Evolutionary conservation across 2,113 vertebrate species (phyloP).

Genomic region (Zosterops hypoxanthus): DNA sequence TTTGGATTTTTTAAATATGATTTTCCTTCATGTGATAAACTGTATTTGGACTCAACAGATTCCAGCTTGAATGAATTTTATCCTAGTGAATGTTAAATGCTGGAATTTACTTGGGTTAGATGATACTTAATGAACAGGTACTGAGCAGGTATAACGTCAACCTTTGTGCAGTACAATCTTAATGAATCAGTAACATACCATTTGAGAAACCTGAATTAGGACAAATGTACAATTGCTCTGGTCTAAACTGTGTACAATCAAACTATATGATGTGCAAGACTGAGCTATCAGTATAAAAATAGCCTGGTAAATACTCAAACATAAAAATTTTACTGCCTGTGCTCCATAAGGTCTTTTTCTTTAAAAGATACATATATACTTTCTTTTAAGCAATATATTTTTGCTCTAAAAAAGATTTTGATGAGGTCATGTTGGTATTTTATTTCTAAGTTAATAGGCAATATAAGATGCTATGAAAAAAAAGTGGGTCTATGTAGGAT

Average conservation of each 20-base stretch:
- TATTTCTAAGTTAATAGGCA: not conserved
- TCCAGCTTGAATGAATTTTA: not conserved
- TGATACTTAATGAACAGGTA: not conserved
- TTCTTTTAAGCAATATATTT: not conserved
- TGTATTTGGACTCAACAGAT: not conserved
- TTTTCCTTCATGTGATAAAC: not conserved
- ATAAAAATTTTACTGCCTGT: not conserved
- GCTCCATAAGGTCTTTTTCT: not conserved
- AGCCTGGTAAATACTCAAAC: not conserved
- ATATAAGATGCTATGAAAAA: not conserved
- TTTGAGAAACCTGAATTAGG: not conserved
- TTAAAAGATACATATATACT: not conserved
- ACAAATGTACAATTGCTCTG: not conserved
- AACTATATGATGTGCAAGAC: not conserved
- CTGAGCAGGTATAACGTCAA: not conserved
- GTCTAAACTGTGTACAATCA: not conserved
- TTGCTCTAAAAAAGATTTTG: not conserved
- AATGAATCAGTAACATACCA: not conserved
- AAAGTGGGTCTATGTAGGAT: not conserved
- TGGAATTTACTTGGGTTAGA: not conserved
- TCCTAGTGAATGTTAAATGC: not conserved
- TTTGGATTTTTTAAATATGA: fast-evolving
- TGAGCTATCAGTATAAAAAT: not conserved
- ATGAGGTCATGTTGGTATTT: not conserved
- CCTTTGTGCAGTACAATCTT: not conserved